Evolutionary conservation across 2,113 vertebrate genomes (phyloP).

Genomic region (Takifugu flavidus): DNA sequence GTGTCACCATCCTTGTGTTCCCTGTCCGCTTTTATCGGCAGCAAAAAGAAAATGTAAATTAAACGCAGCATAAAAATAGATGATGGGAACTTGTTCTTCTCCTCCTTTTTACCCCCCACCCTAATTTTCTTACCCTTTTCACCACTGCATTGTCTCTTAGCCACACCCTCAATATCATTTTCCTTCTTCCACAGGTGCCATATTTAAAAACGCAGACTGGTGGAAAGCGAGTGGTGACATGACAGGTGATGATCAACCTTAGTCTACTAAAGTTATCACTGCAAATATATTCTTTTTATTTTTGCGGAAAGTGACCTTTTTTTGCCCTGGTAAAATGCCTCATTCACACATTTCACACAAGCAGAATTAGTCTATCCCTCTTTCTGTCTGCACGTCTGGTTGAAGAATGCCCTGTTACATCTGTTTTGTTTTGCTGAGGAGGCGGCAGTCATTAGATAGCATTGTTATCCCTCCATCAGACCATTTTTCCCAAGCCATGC

Average conservation of each 20-base stretch:
- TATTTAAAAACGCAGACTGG: too few relatives aligned
- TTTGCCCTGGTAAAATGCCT: too few relatives aligned
- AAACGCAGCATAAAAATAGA: constrained; percentile 80
- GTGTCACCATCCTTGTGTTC: constrained; percentile 80
- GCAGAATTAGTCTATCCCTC: not conserved
- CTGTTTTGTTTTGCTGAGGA: constrained; percentile 57
- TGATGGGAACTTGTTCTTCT: constrained; percentile 79
- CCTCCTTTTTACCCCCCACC: constrained; percentile 54
- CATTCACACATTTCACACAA: too few relatives aligned
- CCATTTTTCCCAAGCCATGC: constrained; percentile 79
- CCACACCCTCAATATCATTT: not conserved
- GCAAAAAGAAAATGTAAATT: constrained; percentile 81
- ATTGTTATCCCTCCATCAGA: constrained; percentile 83
- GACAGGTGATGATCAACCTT: not conserved
- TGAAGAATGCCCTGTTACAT: constrained; percentile 42
- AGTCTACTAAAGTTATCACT: too few relatives aligned
- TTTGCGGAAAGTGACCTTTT: too few relatives aligned
- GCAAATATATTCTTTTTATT: too few relatives aligned
- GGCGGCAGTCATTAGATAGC: constrained; percentile 73
- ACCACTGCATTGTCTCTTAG: constrained; percentile 3
- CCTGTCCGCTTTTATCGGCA: constrained; percentile 77
- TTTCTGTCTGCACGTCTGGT: constrained; percentile 12
- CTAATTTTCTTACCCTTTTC: constrained; percentile 28
- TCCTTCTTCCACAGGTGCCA: too few relatives aligned
- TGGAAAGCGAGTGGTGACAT: not conserved